Conservation (phyloP, 1,140 invertebrate genomes). For the Pteromalus puparum region DNA sequence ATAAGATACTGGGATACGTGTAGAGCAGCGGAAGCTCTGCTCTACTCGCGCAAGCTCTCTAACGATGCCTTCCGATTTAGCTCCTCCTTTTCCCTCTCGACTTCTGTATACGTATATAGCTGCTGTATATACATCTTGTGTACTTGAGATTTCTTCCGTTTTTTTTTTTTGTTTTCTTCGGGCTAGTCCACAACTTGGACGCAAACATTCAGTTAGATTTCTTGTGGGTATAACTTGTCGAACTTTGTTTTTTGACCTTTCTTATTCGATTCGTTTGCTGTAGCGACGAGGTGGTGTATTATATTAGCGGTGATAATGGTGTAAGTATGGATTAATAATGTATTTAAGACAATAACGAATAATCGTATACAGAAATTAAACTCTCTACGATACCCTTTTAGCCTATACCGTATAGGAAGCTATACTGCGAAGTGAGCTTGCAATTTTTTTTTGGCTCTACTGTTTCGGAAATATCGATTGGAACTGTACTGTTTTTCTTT, state of each 20-base stretch:
- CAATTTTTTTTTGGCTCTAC: neutral
- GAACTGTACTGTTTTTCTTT: neutral
- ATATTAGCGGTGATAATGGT: neutral
- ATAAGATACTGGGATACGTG: too few species aligned
- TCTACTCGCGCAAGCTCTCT: neutral
- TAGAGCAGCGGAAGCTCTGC: neutral
- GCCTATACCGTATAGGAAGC: neutral
- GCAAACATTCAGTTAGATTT: too few species aligned
- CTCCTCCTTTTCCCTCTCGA: constrained; percentile 7
- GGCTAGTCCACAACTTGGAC: too few species aligned
- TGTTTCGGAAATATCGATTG: neutral
- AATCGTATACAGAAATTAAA: neutral
- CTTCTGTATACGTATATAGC: neutral
- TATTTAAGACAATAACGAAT: constrained; percentile 5
- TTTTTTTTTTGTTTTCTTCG: too few species aligned
- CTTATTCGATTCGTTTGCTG: too few species aligned
- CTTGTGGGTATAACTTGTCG: too few species aligned
- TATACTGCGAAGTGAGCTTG: neutral
- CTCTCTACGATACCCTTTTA: neutral
- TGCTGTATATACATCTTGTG: neutral
- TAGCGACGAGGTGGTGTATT: neutral
- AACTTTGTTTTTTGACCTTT: too few species aligned
- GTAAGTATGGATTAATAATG: constrained; percentile 4
- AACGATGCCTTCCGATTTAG: constrained; percentile 36
- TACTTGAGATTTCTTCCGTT: neutral